These are phyloP conservation scores for Frankliniella intonsa DNA, from an alignment of 2,888 invertebrate genomes.

Conservation along the genomic window DNA sequence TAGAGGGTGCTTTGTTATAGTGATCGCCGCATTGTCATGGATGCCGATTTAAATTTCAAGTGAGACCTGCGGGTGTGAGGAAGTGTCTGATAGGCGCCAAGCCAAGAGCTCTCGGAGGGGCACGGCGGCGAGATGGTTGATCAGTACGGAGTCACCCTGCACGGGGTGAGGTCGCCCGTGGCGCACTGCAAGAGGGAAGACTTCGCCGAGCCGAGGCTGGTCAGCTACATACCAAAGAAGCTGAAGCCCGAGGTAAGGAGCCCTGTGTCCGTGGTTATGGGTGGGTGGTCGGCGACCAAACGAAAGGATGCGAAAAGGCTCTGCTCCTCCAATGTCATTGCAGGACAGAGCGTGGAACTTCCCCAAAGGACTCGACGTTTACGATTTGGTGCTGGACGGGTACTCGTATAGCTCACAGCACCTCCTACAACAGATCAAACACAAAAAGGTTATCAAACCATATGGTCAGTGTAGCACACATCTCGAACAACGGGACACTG, in stretches of 20 bases:
- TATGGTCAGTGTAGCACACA: neutral
- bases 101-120: no score
- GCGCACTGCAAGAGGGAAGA: neutral
- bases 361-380: neutral
- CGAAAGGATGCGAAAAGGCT: no score
- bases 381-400: neutral
- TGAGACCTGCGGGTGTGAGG: no score
- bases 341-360: constrained; percentile 3
- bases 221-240: neutral
- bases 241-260: neutral
- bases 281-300: neutral
- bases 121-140: neutral
- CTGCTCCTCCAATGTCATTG: neutral
- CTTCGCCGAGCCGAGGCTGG: neutral
- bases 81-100: no score
- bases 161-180: neutral
- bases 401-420: neutral
- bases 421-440: neutral
- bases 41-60: no score
- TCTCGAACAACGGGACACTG: no score
- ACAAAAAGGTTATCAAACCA: neutral
- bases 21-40: no score
- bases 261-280: neutral
- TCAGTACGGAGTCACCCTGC: neutral
- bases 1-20: no score